Percentiles rank a stretch among this genome's conserved stretches.
Conservation (phyloP, 2,113 vertebrate species). For the Thalassarche chlororhynchos region DNA sequence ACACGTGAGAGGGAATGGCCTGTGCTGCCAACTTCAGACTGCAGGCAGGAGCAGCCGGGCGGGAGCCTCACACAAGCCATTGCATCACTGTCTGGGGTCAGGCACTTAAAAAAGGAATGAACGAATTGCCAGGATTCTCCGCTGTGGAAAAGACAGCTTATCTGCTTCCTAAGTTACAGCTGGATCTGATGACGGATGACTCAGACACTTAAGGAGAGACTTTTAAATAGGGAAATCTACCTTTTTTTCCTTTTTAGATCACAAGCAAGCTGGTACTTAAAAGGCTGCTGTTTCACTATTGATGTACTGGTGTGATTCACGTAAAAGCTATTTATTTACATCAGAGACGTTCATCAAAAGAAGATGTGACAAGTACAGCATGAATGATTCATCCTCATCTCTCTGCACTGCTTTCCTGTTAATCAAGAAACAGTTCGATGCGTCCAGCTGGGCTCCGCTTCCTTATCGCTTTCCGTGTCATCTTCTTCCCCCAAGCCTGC, state of each 20-base stretch:
- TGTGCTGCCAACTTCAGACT: neutral
- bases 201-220: neutral
- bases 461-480: neutral
- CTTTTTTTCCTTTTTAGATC: neutral
- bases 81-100: neutral
- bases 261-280: neutral
- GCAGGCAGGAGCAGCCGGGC: neutral
- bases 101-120: slow-evolving; percentile 27
- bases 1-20: neutral
- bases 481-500: neutral
- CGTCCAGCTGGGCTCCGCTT: neutral
- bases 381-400: neutral
- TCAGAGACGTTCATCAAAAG: neutral
- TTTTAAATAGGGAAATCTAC: neutral
- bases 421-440: neutral
- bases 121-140: neutral
- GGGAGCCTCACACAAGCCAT: neutral
- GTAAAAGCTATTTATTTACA: slow-evolving; percentile 78
- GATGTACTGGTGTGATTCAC: neutral
- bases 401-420: neutral
- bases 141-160: neutral
- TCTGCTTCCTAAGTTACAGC: neutral
- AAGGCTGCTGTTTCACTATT: neutral
- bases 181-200: neutral
- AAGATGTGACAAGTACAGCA: slow-evolving; percentile 4